Evolutionary conservation across 2,888 invertebrate genomes (phyloP), one percentile per base, ranked within the genome.

Genomic region (Drosophila fungiperda): DNA sequence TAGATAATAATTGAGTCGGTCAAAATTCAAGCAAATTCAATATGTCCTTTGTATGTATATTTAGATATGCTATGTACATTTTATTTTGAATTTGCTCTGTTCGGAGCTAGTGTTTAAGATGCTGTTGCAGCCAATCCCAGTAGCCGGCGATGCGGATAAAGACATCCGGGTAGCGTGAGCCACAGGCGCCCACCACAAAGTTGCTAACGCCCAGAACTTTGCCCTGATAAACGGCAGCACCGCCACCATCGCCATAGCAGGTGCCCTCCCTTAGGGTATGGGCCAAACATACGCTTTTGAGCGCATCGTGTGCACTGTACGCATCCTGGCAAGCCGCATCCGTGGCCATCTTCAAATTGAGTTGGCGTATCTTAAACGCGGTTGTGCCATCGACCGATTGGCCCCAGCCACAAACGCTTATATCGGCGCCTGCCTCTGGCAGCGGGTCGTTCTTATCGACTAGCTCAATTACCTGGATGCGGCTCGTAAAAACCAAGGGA

Each of bases 341-440:
- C 23, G 57, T 32, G 50, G 92, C 84, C 29, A 89, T 57, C 1
- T 26, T 62, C 6, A 92, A 76, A 0, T 23, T 11, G 5, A 83
- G 57, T 12, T 83, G 62, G 3, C 89, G 85, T 26, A 92, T 75
- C 75, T 91, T 92, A 35, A 78, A 85, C 1, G 92, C 78, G 12
- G 80, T 17, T 5, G 38, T 65, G 11, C 80, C 84, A 1, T 85
- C 76, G 0, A 55, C 58, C n/a, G 83, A 88, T 42, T 65, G 55
- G 6, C 93, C 93, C 93, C 93, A 93, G 20, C 93, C 93, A n/a
- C 91, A 85, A 3, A 93, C 91, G 2, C 6, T 55, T 4, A 93
- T 71, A 3, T 3, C n/a, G 1, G 72, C 38, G 12, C 83, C 90
- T 12, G 52, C 75, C 3, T 78, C 73, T 6, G 92, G 89, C 58